Conservation (phyloP, 2,113 vertebrate species). For the Rhinopomastus cyanomelas region DNA sequence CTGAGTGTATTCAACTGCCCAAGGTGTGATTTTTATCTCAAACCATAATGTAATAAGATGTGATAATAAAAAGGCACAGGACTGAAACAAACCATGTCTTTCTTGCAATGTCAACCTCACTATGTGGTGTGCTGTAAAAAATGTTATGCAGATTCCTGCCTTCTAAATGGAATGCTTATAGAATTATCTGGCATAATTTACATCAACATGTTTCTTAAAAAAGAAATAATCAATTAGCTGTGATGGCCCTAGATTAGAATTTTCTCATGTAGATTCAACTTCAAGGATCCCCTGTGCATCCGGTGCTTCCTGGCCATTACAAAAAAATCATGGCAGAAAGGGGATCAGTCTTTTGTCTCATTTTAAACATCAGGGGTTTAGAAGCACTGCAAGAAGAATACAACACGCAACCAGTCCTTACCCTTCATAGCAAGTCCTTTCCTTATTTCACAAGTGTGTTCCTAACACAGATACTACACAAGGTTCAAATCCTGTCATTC, state of each 20-base stretch:
- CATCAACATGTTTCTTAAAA: not conserved
- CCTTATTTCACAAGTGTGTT: not conserved
- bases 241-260: not conserved
- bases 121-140: not conserved
- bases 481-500: not conserved
- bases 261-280: not conserved
- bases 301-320: not conserved
- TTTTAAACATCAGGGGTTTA: not conserved
- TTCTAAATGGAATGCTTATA: slow-evolving; percentile 30
- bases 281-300: not conserved
- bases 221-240: not conserved
- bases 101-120: slow-evolving; percentile 19
- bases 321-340: not conserved
- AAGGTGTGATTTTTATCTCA: slow-evolving; percentile 60
- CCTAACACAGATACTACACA: not conserved
- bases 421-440: not conserved
- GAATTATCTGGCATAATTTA: not conserved
- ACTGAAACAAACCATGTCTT: slow-evolving; percentile 18
- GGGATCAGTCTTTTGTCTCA: not conserved
- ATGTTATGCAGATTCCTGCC: not conserved
- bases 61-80: slow-evolving; percentile 57
- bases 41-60: slow-evolving; percentile 62
- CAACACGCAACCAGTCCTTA: not conserved
- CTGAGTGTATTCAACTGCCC: slow-evolving; percentile 51
- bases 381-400: not conserved